Conservation (phyloP, 1,140 invertebrate genomes). For the Mesaphorura yosii region DNA sequence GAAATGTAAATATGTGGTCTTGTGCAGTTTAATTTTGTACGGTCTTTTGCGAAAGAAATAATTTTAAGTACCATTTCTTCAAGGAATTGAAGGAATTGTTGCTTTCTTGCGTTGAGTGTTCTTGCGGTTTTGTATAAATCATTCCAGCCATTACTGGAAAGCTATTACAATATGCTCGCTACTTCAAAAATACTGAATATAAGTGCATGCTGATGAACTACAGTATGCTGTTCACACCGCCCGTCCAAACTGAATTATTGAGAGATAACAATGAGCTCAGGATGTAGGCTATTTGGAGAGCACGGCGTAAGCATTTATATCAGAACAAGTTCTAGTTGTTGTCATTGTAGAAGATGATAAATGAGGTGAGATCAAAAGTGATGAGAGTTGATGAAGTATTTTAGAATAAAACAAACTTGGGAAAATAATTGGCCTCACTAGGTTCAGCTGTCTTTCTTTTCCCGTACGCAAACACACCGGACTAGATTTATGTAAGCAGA, state of each 20-base stretch:
- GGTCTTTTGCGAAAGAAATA: too few relatives aligned
- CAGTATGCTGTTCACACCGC: not conserved
- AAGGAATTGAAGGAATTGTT: too few relatives aligned
- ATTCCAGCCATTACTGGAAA: not conserved
- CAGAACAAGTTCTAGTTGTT: not conserved
- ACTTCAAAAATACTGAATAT: not conserved
- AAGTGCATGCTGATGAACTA: not conserved
- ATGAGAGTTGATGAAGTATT: constrained; percentile 1
- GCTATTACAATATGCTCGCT: not conserved
- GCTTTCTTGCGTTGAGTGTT: too few relatives aligned
- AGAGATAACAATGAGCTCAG: not conserved
- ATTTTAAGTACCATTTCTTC: too few relatives aligned
- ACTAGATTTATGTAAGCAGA: not conserved
- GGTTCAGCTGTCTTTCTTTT: not conserved
- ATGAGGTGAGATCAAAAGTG: constrained; percentile 5
- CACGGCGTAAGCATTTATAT: not conserved
- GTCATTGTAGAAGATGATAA: not conserved
- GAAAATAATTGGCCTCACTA: not conserved
- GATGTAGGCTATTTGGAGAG: not conserved
- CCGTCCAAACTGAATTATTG: not conserved
- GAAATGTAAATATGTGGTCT: too few relatives aligned
- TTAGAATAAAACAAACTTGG: too few relatives aligned
- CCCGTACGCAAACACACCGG: not conserved
- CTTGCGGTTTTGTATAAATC: too few relatives aligned
- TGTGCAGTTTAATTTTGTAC: too few relatives aligned